Base-by-base conservation (phyloP, 2,888 invertebrate species). In the Melanchra persicariae region DNA sequence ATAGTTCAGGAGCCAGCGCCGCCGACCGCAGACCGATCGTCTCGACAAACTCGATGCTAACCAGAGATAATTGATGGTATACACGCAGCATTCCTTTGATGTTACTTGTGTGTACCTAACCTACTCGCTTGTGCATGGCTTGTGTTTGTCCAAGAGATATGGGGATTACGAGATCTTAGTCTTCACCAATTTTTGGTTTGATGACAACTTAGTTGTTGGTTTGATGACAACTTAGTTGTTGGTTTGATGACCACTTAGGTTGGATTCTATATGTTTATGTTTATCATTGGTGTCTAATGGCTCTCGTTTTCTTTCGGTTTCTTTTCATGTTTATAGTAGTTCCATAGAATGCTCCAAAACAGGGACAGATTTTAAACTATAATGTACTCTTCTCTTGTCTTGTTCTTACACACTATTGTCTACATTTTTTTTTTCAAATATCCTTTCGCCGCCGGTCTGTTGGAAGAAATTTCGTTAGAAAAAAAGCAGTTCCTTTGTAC, bases 61-160 rank as follows among this genome's bases (percentile, higher is more conserved):
- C 61, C 62, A 55, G 47, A 55, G n/a, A 47, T 81, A 77, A 79
- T 81, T 49, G 62, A 66, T 49, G 51, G 63, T 52, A 58, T 47
- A 45, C 59, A 60, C 45, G 61, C 58, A 47, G 52, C 59, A 67
- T 62, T 73, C 62, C 73, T 63, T 57, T 58, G 55, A 45, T 52
- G 59, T 43, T 1, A 34, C 52, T 30, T 45, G 49, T 58, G 34
- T 34, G 37, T 37, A 37, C 40, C 15, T 40, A 4, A 40, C 40
- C 61, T 57, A 45, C 30, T 34, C 17, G 47, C n/a, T 49, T 43
- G n/a, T n/a, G 49, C 74, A 9, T 34, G 52, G n/a, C 43, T 52
- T 58, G 47, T 79, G 68, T 80, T 63, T 60, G 37, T 55, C 24
- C 49, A 59, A 37, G 26, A n/a, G 26, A n/a, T 47, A 55, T 26